Conservation (phyloP, 2,113 vertebrate genomes). For the Clarias magur region DNA sequence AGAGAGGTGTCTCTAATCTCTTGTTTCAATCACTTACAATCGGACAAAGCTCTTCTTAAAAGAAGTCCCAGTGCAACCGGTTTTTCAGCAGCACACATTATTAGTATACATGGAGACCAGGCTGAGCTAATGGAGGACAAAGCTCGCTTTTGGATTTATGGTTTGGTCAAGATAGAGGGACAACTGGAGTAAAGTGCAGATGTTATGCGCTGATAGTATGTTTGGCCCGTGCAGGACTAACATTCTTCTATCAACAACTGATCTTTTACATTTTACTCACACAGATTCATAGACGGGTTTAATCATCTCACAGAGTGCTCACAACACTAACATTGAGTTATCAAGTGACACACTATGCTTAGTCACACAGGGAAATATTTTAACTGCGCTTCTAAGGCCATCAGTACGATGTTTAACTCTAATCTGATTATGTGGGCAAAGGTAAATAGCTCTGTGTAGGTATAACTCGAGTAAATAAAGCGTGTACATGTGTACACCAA, state of each 20-base stretch:
- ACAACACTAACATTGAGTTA: background rate
- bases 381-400: background rate
- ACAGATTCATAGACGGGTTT: background rate
- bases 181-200: slow-evolving; percentile 59
- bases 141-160: slow-evolving; percentile 60
- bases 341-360: background rate
- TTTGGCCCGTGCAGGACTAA: slow-evolving; percentile 24
- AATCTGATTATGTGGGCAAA: background rate
- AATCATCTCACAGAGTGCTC: background rate
- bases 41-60: slow-evolving; percentile 67
- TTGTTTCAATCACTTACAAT: slow-evolving; percentile 55
- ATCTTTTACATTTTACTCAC: background rate
- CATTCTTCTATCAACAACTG: background rate
- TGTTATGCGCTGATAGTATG: slow-evolving; percentile 60
- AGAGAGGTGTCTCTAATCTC: slow-evolving; percentile 31
- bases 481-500: no score
- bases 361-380: background rate
- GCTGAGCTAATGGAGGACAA: slow-evolving; percentile 62
- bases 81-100: slow-evolving; percentile 66
- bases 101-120: slow-evolving; percentile 59
- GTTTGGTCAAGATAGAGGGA: slow-evolving; percentile 38
- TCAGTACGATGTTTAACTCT: background rate
- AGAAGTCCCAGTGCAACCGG: slow-evolving; percentile 67
- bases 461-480: background rate
- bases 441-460: background rate